A percentile compares a stretch with the other conserved stretches of the same genome.
Evolutionary conservation across 2,888 invertebrate species (phyloP).

Genomic region (Scotopteryx bipunctaria): DNA sequence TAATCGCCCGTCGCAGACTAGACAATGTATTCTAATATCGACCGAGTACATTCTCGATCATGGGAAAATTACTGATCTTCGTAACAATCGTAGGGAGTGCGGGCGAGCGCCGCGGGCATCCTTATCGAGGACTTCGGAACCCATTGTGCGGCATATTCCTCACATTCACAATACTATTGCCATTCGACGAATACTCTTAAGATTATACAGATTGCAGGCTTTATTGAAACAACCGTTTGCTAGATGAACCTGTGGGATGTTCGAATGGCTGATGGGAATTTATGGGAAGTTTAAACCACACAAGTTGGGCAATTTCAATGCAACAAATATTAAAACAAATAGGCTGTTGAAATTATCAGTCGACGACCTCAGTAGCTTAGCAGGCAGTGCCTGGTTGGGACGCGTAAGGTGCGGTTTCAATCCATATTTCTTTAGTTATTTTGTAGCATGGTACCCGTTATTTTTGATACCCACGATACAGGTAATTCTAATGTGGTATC

Average conservation of each 20-base stretch:
- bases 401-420: too few species aligned
- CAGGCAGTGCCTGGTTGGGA: too few species aligned
- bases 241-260: constrained; percentile 10
- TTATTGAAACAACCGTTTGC: constrained; percentile 37
- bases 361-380: too few species aligned
- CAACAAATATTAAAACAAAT: too few species aligned
- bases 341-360: too few species aligned
- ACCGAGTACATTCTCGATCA: constrained; percentile 59
- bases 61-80: constrained; percentile 69
- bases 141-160: constrained; percentile 55
- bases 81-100: constrained; percentile 51
- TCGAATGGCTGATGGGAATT: constrained; percentile 9
- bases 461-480: too few species aligned
- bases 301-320: too few species aligned
- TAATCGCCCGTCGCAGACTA: constrained; percentile 43
- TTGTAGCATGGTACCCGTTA: too few species aligned
- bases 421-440: too few species aligned
- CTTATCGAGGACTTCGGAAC: constrained; percentile 27
- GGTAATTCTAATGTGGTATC: too few species aligned
- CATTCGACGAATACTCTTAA: constrained; percentile 26
- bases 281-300: constrained; percentile 9
- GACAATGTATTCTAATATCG: constrained; percentile 60
- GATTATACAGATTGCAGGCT: constrained; percentile 29
- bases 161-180: constrained; percentile 30
- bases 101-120: constrained; percentile 38